Evolutionary conservation across 2,113 vertebrate species (phyloP).

Genomic region (Noctilio leporinus): DNA sequence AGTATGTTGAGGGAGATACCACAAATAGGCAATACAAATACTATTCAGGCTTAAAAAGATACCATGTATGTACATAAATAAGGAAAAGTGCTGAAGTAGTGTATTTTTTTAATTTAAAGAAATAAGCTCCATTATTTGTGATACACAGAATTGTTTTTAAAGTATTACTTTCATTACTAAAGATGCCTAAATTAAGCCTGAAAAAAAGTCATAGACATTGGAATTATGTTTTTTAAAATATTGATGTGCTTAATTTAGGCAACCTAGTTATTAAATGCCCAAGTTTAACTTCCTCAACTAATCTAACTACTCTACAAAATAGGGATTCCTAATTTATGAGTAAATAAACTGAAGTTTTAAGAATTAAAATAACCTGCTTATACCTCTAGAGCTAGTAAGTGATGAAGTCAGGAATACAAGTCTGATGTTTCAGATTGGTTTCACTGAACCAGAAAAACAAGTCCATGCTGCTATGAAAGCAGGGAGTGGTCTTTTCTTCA

Average conservation of each 20-base stretch:
- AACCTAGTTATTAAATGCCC: constrained; percentile 18
- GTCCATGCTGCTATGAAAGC: background rate
- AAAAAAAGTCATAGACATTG: background rate
- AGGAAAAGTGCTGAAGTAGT: background rate
- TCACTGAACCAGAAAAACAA: constrained; percentile 41
- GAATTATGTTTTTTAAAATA: background rate
- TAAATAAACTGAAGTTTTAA: constrained; percentile 26
- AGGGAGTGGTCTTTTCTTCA: background rate
- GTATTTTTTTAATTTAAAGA: background rate
- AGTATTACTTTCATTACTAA: background rate
- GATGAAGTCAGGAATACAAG: constrained; percentile 22
- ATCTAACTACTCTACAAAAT: background rate
- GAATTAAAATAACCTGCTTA: background rate
- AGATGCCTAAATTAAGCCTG: background rate
- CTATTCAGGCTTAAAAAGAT: constrained; percentile 20
- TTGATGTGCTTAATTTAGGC: background rate
- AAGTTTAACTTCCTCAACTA: constrained; percentile 27
- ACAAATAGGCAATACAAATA: constrained; percentile 43
- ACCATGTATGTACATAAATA: background rate
- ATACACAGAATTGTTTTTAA: background rate
- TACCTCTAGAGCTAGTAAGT: background rate
- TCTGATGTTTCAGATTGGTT: background rate
- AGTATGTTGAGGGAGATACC: constrained; percentile 5
- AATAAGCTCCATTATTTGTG: background rate
- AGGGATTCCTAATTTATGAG: background rate